Conservation (phyloP, 1,140 invertebrate genomes). For the Ceratina calcarata region DNA sequence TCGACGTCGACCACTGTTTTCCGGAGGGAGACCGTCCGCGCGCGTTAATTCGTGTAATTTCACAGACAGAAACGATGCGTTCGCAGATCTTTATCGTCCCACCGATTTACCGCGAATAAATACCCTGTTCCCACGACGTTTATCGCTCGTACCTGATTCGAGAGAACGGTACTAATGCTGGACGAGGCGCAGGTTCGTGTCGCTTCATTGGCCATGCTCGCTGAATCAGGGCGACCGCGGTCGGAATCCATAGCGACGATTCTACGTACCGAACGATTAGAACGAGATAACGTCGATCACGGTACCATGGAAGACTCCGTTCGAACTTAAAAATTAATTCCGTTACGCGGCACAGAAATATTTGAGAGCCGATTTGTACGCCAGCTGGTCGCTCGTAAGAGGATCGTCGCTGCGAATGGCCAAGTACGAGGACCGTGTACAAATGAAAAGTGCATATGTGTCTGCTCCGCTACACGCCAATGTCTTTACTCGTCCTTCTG, state of each 20-base stretch:
- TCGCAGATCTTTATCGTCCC: slow-evolving; percentile 25
- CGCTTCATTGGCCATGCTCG: not conserved
- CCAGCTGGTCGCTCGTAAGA: not conserved
- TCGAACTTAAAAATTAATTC: no score
- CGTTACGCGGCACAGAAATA: no score
- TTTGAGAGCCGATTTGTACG: not conserved
- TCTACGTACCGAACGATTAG: not conserved
- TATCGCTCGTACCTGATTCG: slow-evolving; percentile 34
- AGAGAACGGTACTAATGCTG: slow-evolving; percentile 22
- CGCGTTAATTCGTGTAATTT: slow-evolving; percentile 17
- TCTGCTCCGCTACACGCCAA: not conserved
- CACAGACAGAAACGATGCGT: not conserved
- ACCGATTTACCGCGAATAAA: slow-evolving; percentile 41
- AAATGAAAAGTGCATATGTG: not conserved
- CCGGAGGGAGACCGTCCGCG: no score
- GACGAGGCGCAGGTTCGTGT: not conserved
- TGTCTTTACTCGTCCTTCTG: no score
- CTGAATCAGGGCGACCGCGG: not conserved
- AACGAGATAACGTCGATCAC: not conserved
- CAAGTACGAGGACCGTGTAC: not conserved
- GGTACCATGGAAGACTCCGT: not conserved
- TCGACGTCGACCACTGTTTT: not conserved
- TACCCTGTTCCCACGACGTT: slow-evolving; percentile 34
- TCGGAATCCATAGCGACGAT: not conserved
- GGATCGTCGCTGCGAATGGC: not conserved